phyloP scores from a whole-genome alignment of 2,797 vertebrate genomes.

The Alosa sapidissima region DNA sequence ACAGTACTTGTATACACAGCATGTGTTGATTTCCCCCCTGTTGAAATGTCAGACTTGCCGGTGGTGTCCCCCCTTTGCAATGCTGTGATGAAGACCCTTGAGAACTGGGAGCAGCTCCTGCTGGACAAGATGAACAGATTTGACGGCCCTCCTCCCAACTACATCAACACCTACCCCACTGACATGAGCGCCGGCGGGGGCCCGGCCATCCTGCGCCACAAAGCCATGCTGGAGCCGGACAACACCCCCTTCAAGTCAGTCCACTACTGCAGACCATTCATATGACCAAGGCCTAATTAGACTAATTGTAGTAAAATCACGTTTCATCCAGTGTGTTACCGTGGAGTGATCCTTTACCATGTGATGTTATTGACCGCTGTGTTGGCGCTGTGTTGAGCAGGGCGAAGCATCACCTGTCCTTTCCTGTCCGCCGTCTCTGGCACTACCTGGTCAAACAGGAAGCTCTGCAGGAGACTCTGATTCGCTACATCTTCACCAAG shows the following conservation, averaged over 20 bases:
- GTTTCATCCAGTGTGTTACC: too few relatives aligned
- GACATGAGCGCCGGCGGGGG: constrained; percentile 84
- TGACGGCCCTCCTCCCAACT: constrained; percentile 94
- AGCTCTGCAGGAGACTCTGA: constrained; percentile 90
- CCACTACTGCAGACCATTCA: neutral
- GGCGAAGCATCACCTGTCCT: constrained; percentile 89
- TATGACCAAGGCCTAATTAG: neutral
- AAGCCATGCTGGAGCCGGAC: constrained; percentile 97
- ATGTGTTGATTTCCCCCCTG: neutral
- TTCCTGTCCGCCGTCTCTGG: constrained; percentile 93
- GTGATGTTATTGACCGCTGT: neutral
- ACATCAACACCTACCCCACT: constrained; percentile 90
- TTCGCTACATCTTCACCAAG: constrained; percentile 97
- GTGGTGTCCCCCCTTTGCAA: constrained; percentile 91
- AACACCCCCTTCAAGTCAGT: constrained; percentile 97
- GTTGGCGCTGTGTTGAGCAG: constrained; percentile 60
- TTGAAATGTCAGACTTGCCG: constrained; percentile 81
- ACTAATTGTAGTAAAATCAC: too few relatives aligned
- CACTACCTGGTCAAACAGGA: constrained; percentile 98
- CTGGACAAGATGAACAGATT: constrained; percentile 92
- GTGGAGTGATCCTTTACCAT: too few relatives aligned
- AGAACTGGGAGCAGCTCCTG: constrained; percentile 95
- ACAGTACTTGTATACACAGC: too few relatives aligned
- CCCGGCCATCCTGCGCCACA: constrained; percentile 89
- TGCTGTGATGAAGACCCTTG: constrained; percentile 91